Conservation (phyloP, 2,888 invertebrate species). For the Amblyjoppa fuscipennis region DNA sequence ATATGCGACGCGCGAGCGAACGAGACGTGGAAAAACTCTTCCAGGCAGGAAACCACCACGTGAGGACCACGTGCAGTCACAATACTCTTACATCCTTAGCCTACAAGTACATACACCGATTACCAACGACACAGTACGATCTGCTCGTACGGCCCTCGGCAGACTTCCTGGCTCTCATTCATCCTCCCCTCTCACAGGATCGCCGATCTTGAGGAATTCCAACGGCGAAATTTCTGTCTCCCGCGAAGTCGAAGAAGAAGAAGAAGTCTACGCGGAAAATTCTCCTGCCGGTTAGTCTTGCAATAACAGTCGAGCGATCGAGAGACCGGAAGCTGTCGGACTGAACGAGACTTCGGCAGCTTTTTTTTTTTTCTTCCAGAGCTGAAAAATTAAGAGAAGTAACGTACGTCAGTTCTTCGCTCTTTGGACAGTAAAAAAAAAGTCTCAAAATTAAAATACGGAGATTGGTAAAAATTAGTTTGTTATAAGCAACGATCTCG, state of each 20-base stretch:
- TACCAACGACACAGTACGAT: conserved; percentile 54
- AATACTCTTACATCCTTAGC: conserved; percentile 36
- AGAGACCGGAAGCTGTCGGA: conserved; percentile 53
- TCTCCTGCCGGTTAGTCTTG: conserved; percentile 45
- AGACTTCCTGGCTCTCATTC: conserved; percentile 67
- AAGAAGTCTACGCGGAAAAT: conserved; percentile 55
- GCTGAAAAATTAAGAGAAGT: neutral
- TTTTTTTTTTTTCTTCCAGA: neutral
- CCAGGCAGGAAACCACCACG: conserved; percentile 80
- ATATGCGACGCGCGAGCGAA: conserved; percentile 76
- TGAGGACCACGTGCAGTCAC: conserved; percentile 80
- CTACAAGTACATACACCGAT: conserved; percentile 26
- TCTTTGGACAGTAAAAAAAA: too few relatives aligned
- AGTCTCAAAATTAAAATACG: too few relatives aligned
- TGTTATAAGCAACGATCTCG: too few relatives aligned
- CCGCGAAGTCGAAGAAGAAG: conserved; percentile 24
- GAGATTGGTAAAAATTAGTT: too few relatives aligned
- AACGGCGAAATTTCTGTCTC: conserved; percentile 64
- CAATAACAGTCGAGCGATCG: conserved; percentile 46
- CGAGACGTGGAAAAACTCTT: conserved; percentile 82
- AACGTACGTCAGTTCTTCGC: neutral
- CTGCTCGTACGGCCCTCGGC: conserved; percentile 62
- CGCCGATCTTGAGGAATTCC: conserved; percentile 61
- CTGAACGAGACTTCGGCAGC: conserved; percentile 11
- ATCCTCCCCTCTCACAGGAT: conserved; percentile 6